A percentile compares a stretch with the other conserved stretches of the same genome.
phyloP scores from a whole-genome alignment of 2,113 vertebrate species.

The Rattus rattus region DNA sequence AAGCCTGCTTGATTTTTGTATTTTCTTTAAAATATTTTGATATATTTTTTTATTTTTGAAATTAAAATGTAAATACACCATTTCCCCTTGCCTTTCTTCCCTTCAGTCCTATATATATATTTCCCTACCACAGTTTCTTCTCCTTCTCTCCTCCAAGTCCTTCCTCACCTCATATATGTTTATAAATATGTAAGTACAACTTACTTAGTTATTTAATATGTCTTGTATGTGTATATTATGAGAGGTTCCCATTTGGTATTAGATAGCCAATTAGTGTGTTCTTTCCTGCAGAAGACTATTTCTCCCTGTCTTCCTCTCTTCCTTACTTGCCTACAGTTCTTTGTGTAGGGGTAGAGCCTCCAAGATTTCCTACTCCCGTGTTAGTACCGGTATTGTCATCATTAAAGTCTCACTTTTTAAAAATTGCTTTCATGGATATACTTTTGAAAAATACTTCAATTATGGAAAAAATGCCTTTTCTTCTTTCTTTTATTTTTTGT shows the following conservation, averaged over 20 bases:
- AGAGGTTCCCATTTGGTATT: not conserved
- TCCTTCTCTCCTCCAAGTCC: no score
- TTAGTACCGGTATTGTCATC: not conserved
- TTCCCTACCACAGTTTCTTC: no score
- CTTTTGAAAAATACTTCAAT: not conserved
- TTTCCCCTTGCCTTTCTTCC: not conserved
- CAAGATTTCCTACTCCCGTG: not conserved
- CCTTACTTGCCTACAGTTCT: not conserved
- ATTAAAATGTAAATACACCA: not conserved
- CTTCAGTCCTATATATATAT: not conserved
- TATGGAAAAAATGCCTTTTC: not conserved
- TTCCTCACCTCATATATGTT: not conserved
- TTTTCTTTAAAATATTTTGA: constrained; percentile 18
- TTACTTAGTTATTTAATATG: not conserved
- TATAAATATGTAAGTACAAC: not conserved
- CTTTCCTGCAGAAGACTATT: no score
- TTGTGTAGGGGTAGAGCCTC: not conserved
- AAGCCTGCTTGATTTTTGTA: constrained; percentile 14
- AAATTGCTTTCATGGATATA: not conserved
- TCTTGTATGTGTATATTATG: not conserved
- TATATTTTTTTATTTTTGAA: not conserved
- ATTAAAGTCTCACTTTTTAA: not conserved
- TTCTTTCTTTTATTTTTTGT: not conserved
- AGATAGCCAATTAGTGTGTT: not conserved
- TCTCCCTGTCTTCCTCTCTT: not conserved